These are phyloP conservation scores for Cervus canadensis DNA, from an alignment of 2,113 vertebrate genomes.

Conservation along the genomic window DNA sequence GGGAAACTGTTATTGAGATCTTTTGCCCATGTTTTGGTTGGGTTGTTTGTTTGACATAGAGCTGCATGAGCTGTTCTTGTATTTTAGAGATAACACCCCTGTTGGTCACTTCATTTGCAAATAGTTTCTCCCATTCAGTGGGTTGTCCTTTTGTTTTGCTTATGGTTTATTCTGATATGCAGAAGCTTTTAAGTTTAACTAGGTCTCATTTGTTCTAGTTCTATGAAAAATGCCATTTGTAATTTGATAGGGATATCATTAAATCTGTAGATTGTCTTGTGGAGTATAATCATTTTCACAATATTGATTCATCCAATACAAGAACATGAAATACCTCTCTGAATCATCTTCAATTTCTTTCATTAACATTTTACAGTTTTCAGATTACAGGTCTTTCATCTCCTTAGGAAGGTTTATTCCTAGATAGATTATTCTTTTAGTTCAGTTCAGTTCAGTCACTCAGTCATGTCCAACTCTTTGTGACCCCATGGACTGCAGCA, in stretches of 20 bases:
- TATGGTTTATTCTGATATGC: not conserved
- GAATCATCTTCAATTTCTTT: not conserved
- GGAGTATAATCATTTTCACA: not conserved
- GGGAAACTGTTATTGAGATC: not conserved
- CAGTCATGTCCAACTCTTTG: not conserved
- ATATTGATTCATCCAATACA: not conserved
- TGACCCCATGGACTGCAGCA: not conserved
- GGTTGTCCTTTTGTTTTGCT: not conserved
- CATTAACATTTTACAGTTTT: not conserved
- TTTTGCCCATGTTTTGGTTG: not conserved
- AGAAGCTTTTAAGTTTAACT: not conserved
- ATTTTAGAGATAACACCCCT: not conserved
- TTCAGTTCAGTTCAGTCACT: not conserved
- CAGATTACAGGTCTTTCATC: fast-evolving
- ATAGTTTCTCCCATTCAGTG: not conserved
- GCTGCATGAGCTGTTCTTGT: not conserved
- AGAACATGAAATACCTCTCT: not conserved
- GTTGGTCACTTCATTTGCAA: not conserved
- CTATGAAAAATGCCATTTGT: not conserved
- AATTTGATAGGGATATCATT: not conserved
- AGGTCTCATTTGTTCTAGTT: not conserved
- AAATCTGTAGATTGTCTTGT: not conserved
- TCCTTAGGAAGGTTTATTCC: not conserved
- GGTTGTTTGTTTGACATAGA: not conserved
- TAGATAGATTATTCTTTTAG: not conserved